Percentiles rank a stretch among this genome's conserved stretches.
phyloP scores from a whole-genome alignment of 2,797 vertebrate genomes.

The Ctenopoma kingsleyae region DNA sequence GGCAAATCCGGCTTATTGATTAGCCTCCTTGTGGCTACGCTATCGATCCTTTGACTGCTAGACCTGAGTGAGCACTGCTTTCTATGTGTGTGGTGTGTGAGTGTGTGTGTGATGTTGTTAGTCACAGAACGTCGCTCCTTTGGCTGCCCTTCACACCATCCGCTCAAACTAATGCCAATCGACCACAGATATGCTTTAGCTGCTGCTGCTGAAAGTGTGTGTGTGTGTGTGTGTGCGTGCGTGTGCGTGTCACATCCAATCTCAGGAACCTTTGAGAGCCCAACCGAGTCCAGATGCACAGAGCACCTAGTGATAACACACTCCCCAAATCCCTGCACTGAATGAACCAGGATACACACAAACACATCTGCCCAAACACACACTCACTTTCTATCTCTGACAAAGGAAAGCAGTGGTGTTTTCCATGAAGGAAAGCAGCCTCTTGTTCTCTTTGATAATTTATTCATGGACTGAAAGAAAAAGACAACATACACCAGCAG shows the following conservation, averaged over 20 bases:
- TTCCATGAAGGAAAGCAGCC: slow-evolving; percentile 59
- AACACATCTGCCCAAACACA: slow-evolving; percentile 1
- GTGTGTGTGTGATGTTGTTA: slow-evolving; percentile 47
- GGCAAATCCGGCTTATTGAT: slow-evolving; percentile 79
- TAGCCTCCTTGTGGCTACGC: slow-evolving; percentile 65
- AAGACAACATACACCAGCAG: slow-evolving; percentile 65
- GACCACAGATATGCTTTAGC: slow-evolving; percentile 54
- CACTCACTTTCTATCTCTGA: slow-evolving; percentile 37
- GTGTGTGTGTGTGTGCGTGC: slow-evolving; percentile 9
- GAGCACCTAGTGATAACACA: slow-evolving; percentile 63
- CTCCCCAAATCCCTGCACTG: slow-evolving; percentile 47
- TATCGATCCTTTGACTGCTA: slow-evolving; percentile 75
- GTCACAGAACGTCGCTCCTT: slow-evolving; percentile 61
- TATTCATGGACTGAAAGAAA: slow-evolving; percentile 77
- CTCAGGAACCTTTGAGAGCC: slow-evolving; percentile 52
- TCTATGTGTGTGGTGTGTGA: slow-evolving; percentile 24
- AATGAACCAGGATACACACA: slow-evolving; percentile 39
- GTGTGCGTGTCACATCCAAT: slow-evolving; percentile 47
- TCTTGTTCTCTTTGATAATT: slow-evolving; percentile 80
- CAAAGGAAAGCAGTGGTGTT: slow-evolving; percentile 48
- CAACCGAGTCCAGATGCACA: slow-evolving; percentile 62
- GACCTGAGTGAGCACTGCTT: slow-evolving; percentile 38
- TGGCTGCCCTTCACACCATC: slow-evolving; percentile 71
- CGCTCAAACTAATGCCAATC: slow-evolving; percentile 61
- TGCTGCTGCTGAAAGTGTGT: slow-evolving; percentile 14